phyloP scores from a whole-genome alignment of 2,888 invertebrate genomes.

The Ptychoptera contaminata region DNA sequence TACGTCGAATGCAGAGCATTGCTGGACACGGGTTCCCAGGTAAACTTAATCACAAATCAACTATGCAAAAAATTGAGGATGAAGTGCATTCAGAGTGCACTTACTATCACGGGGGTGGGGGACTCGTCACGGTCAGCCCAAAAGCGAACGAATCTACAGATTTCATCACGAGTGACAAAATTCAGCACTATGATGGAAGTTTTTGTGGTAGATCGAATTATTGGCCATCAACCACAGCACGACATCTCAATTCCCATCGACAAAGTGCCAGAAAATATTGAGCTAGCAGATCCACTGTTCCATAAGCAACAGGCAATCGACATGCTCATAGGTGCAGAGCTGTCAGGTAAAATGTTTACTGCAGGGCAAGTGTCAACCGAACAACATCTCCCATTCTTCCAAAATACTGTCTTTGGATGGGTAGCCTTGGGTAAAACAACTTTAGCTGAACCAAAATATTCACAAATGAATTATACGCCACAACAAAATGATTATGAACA shows the following conservation, averaged over 20 bases:
- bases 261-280: too few species aligned
- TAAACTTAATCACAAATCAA: neutral
- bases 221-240: neutral
- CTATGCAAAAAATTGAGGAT: too few species aligned
- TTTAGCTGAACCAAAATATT: too few species aligned
- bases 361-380: neutral
- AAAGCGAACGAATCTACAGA: too few species aligned
- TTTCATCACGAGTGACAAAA: too few species aligned
- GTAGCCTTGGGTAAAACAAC: neutral
- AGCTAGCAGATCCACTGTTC: constrained; percentile 1
- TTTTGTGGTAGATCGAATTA: neutral
- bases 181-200: neutral
- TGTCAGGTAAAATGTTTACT: neutral
- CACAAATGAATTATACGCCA: neutral
- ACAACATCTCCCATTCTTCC: neutral
- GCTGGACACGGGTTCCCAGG: neutral
- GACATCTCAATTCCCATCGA: neutral
- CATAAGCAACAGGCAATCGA: neutral
- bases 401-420: constrained; percentile 4
- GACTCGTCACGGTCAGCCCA: too few species aligned
- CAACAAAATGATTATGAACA: too few species aligned
- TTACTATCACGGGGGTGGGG: too few species aligned
- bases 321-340: constrained; percentile 3
- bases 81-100: too few species aligned
- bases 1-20: too few species aligned